Conservation (phyloP, 2,797 vertebrate species). For the Cygnus olor region DNA sequence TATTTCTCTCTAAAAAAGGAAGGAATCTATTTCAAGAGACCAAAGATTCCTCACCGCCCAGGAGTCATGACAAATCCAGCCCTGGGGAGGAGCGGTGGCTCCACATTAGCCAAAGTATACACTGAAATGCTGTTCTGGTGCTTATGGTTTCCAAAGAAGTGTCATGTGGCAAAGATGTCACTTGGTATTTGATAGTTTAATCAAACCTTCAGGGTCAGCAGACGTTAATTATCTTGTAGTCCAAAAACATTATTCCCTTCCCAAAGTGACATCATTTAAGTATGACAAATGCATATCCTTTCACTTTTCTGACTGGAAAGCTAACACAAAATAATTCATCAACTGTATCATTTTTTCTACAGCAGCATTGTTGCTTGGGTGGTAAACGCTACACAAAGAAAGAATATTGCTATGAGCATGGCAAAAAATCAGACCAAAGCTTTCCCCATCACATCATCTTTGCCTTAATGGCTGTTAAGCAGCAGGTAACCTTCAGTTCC, state of each 20-base stretch:
- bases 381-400: neutral
- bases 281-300: conserved; percentile 37
- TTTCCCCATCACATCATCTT: neutral
- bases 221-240: conserved; percentile 33
- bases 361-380: neutral
- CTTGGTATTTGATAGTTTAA: conserved; percentile 61
- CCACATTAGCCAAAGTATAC: conserved; percentile 19
- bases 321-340: conserved; percentile 18
- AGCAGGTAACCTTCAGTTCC: neutral
- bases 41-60: conserved; percentile 11
- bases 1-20: conserved; percentile 41
- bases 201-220: conserved; percentile 36
- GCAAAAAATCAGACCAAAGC: neutral
- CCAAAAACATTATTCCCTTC: conserved; percentile 35
- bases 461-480: neutral
- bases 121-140: conserved; percentile 51
- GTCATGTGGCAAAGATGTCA: conserved; percentile 55
- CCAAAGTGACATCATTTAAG: conserved; percentile 48
- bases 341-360: neutral
- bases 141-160: conserved; percentile 51
- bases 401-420: neutral
- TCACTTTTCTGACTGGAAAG: conserved; percentile 32
- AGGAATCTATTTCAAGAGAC: conserved; percentile 46
- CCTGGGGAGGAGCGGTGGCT: conserved; percentile 40
- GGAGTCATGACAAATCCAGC: conserved; percentile 54